Percentiles rank a stretch among this genome's conserved stretches.
These are phyloP conservation scores for Ferdinandea cuprea DNA, from an alignment of 2,888 invertebrate species.

Conservation along the genomic window DNA sequence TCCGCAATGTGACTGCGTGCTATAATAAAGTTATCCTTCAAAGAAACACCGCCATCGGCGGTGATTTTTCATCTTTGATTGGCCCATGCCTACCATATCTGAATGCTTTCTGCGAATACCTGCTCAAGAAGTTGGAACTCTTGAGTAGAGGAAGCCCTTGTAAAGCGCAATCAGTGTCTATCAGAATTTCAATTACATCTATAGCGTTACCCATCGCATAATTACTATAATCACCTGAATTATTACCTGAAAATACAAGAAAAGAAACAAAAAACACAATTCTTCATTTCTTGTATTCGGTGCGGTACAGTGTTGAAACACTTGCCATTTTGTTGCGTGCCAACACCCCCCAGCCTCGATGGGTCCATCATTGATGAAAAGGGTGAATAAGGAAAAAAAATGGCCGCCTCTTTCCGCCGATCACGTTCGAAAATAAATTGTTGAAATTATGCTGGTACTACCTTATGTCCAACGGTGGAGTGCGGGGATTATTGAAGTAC, in stretches of 20 bases:
- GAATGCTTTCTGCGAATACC: slow-evolving; percentile 20
- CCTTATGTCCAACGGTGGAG: slow-evolving; percentile 38
- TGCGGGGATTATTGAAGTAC: slow-evolving; percentile 57
- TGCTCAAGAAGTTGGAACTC: slow-evolving; percentile 33
- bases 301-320: slow-evolving; percentile 73
- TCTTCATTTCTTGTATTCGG: slow-evolving; percentile 70
- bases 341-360: slow-evolving; percentile 57
- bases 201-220: slow-evolving; percentile 84
- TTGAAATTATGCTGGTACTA: slow-evolving; percentile 81
- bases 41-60: slow-evolving; percentile 68
- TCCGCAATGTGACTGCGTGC: slow-evolving; percentile 7
- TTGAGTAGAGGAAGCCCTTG: slow-evolving; percentile 61
- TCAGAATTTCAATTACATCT: slow-evolving; percentile 84
- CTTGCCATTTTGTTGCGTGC: slow-evolving; percentile 73
- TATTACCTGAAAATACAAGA: slow-evolving; percentile 80
- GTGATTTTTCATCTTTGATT: slow-evolving; percentile 74
- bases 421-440: slow-evolving; percentile 83
- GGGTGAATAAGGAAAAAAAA: slow-evolving; percentile 70
- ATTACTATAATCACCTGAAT: slow-evolving; percentile 84
- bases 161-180: slow-evolving; percentile 82
- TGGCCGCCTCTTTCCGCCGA: slow-evolving; percentile 76
- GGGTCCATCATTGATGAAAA: slow-evolving; percentile 62
- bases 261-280: slow-evolving; percentile 66
- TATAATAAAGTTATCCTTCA: slow-evolving; percentile 39
- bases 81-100: slow-evolving; percentile 64